These are phyloP conservation scores for Rhea pennata DNA, from an alignment of 2,113 vertebrate species.

Conservation along the genomic window DNA sequence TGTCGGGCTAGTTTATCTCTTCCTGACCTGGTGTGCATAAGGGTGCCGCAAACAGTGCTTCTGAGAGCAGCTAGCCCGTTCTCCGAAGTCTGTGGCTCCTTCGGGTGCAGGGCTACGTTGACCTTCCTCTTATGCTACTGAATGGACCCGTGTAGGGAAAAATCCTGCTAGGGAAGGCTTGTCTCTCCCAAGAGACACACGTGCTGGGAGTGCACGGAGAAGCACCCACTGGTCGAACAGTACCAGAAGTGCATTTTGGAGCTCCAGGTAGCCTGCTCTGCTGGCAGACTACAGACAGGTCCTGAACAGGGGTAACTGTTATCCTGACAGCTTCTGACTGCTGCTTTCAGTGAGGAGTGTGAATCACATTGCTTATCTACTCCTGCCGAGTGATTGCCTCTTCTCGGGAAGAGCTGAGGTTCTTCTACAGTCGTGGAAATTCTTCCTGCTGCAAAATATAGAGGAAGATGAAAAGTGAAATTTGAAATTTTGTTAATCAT, in stretches of 20 bases:
- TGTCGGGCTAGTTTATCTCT: not conserved
- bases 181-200: not conserved
- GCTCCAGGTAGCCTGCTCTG: not conserved
- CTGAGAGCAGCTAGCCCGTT: not conserved
- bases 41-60: not conserved
- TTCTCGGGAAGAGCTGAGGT: not conserved
- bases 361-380: not conserved
- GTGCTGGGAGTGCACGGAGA: not conserved
- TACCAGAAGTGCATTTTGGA: not conserved
- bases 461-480: conserved; percentile 1
- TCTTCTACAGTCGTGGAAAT: not conserved
- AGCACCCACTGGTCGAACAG: not conserved
- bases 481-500: conserved; percentile 40
- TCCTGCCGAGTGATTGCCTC: not conserved
- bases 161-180: not conserved
- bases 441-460: not conserved
- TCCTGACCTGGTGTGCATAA: not conserved
- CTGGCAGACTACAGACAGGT: not conserved
- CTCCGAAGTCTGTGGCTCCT: not conserved
- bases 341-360: not conserved
- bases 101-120: not conserved
- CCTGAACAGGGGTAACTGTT: not conserved
- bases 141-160: accelerated
- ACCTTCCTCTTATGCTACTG: not conserved
- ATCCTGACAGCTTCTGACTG: not conserved